Base-by-base conservation (phyloP, 1,140 invertebrate species). In the Dysdera silvatica region DNA sequence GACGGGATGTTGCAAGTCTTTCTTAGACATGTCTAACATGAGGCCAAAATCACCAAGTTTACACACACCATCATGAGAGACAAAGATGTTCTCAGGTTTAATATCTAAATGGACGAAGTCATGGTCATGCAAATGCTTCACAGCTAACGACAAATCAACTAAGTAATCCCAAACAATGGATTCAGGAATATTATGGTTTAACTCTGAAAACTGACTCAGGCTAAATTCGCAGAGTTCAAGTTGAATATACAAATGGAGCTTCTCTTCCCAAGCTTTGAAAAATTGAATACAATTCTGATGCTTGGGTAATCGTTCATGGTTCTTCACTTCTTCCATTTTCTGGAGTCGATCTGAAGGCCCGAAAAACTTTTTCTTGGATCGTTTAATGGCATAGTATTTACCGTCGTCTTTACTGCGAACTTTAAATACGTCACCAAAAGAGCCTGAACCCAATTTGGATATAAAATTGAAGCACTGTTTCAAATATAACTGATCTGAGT, bases 41-140 rank as follows among this genome's bases (percentile, higher is more conserved):
- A 88, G 73, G 14, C 86, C 86, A 77, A 88, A 87, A 74, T 88
- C 87, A 32, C 84, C 85, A 26, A 88, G 73, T 72, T 88, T 88
- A 70, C 83, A 87, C 1, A 79, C 62, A 61, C 77, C 61, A 58
- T 69, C 43, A 78, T 79, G 66, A 37, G 81, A 79, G 35, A 82
- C 75, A 65, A 87, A 81, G 48, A 88, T 87, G 75, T 88, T 88
- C 26, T 85, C 86, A 55, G 86, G 82, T 75, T 88, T 88, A 26
- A 88, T 85, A 72, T 88, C 87, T 73, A 87, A 78, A 73, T 88
- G 87, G 37, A 87, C 79, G 32, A 87, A 74, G 73, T 85, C 79
- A 45, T 81, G 76, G 57, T 82, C 79, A 74, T 87, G 85, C 12
- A 87, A 75, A 68, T 85, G 83, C 70, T 85, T 81, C 0, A 86